These are phyloP conservation scores for Spilarctia lutea DNA, from an alignment of 2,888 invertebrate species.

Conservation along the genomic window DNA sequence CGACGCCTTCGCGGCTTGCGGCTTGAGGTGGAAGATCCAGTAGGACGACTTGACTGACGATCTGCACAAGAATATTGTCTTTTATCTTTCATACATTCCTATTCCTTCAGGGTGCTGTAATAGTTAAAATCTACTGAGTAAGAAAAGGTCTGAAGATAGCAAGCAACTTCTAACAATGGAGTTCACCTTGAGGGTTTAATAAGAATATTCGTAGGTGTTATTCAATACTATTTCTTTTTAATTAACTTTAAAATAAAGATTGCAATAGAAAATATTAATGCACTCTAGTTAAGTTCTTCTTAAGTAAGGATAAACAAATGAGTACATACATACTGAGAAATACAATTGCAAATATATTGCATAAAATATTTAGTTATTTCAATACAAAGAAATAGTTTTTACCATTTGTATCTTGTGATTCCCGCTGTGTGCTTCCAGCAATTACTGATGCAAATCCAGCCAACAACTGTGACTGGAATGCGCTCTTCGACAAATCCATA, in stretches of 20 bases:
- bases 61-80: constrained; percentile 51
- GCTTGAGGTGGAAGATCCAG: constrained; percentile 77
- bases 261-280: no score
- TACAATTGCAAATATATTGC: not conserved
- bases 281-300: no score
- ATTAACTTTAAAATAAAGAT: no score
- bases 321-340: not conserved
- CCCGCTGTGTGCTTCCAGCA: constrained; percentile 75
- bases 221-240: no score
- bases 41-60: constrained; percentile 61
- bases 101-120: no score
- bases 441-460: constrained; percentile 81
- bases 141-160: not conserved
- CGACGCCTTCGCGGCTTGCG: constrained; percentile 94
- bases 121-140: no score
- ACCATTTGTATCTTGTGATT: constrained; percentile 75
- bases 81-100: not conserved
- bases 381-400: constrained; percentile 20
- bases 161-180: not conserved
- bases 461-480: constrained; percentile 79
- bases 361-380: not conserved
- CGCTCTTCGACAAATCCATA: constrained; percentile 77
- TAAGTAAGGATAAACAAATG: not conserved
- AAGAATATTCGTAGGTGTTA: no score
- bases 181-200: no score